These are phyloP conservation scores for Xiphophorus maculatus DNA, from an alignment of 2,113 vertebrate genomes.

Conservation along the genomic window DNA sequence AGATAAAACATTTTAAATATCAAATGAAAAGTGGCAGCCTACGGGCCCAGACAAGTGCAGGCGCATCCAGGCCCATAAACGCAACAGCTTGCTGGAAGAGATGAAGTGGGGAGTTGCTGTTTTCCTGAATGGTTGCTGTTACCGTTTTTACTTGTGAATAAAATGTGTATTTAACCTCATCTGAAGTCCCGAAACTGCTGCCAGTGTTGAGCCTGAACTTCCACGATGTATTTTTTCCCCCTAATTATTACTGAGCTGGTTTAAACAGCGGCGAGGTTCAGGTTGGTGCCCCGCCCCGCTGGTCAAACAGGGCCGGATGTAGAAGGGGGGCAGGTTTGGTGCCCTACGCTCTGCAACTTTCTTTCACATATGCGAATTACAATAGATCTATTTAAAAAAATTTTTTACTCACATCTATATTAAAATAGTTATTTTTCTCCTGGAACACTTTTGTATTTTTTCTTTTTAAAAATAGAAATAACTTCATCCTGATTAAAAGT, in stretches of 20 bases:
- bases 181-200: constrained; percentile 46
- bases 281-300: too few relatives aligned
- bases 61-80: constrained; percentile 35
- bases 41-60: constrained; percentile 29
- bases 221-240: not conserved
- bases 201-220: not conserved
- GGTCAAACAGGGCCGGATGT: not conserved
- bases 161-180: constrained; percentile 74
- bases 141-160: constrained; percentile 75
- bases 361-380: not conserved
- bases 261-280: not conserved
- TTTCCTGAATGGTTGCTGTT: constrained; percentile 71
- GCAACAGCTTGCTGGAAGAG: constrained; percentile 62
- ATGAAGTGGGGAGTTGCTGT: constrained; percentile 57
- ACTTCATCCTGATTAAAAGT: too few relatives aligned
- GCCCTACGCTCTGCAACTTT: not conserved
- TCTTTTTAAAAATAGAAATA: too few relatives aligned
- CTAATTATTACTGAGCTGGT: not conserved
- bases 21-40: not conserved
- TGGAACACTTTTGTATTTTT: too few relatives aligned
- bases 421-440: not conserved
- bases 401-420: not conserved
- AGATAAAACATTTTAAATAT: not conserved
- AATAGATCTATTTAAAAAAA: not conserved
- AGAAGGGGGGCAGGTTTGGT: not conserved